Evolutionary conservation across 2,113 vertebrate genomes (phyloP).

Genomic region (Clarias gariepinus): DNA sequence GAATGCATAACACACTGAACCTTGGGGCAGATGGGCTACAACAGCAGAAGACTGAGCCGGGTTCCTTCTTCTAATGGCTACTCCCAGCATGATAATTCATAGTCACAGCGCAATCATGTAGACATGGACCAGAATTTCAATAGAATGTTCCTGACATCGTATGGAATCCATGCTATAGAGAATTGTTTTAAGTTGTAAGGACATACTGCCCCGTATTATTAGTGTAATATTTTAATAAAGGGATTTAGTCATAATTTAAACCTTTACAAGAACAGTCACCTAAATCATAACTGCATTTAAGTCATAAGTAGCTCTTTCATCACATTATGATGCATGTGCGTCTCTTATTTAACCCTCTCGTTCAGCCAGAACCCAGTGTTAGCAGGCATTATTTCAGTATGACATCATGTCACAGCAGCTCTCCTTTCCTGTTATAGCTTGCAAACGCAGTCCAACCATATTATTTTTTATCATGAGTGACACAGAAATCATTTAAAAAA

Average conservation of each 20-base stretch:
- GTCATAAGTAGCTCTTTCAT: not conserved
- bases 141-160: not conserved
- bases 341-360: not conserved
- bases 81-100: not conserved
- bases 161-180: not conserved
- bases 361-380: not conserved
- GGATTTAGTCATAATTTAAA: not conserved
- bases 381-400: not conserved
- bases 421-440: conserved; percentile 3
- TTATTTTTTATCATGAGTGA: conserved; percentile 39
- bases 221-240: not conserved
- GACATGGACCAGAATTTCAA: not conserved
- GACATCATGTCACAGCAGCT: not conserved
- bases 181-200: not conserved
- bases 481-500: conserved; percentile 36
- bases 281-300: not conserved
- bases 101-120: not conserved
- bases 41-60: not conserved
- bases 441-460: not conserved
- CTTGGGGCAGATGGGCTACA: not conserved
- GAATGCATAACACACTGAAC: not conserved
- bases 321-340: not conserved
- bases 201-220: not conserved
- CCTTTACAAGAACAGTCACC: not conserved
- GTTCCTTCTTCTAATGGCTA: too few relatives aligned